These are phyloP conservation scores for Nothocercus nigrocapillus DNA, from an alignment of 2,113 vertebrate genomes.

Conservation along the genomic window DNA sequence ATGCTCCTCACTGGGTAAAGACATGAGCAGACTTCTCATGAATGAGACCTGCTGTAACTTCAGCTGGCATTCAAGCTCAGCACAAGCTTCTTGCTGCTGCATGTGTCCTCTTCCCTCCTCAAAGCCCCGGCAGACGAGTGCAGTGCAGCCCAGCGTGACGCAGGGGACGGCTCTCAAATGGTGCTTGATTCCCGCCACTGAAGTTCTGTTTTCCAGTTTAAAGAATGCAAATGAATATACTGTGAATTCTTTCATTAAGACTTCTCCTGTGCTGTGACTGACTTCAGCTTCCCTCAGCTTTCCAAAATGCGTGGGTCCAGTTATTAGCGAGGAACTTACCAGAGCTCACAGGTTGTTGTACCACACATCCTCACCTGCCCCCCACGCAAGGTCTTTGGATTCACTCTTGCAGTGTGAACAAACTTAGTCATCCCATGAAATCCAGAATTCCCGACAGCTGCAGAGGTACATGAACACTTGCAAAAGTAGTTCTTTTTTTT, in stretches of 20 bases:
- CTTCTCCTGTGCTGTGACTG: neutral
- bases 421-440: neutral
- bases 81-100: neutral
- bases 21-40: neutral
- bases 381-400: too few relatives aligned
- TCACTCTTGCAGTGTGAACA: too few relatives aligned
- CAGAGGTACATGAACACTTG: neutral
- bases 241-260: too few relatives aligned
- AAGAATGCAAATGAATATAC: neutral
- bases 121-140: too few relatives aligned
- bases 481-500: too few relatives aligned
- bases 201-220: neutral
- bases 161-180: neutral
- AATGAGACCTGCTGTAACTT: neutral
- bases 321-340: neutral
- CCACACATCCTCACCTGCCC: too few relatives aligned
- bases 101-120: neutral
- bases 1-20: accelerated
- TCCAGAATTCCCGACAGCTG: neutral
- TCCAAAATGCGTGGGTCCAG: neutral
- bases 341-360: too few relatives aligned
- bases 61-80: neutral
- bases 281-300: neutral
- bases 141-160: neutral
- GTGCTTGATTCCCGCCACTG: neutral